Base-by-base conservation (phyloP, 2,797 vertebrate genomes). In the Thalassophryne amazonica region DNA sequence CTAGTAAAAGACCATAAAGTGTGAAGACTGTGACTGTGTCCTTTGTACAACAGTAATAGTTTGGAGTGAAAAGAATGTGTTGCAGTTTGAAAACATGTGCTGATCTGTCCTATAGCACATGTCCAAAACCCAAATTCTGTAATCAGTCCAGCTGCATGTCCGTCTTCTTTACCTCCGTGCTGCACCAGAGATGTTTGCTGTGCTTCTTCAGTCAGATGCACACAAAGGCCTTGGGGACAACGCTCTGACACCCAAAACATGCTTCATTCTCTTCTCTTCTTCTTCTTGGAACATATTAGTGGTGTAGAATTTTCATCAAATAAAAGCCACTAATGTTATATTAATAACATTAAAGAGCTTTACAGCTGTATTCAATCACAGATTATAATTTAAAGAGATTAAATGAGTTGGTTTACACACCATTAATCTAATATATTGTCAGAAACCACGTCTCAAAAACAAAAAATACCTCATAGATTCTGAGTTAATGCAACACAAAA, bases 1-100 rank as follows among this genome's bases (percentile, higher is more conserved):
- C n/a, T n/a, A n/a, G n/a, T n/a, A n/a, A n/a, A n/a, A n/a, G n/a
- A n/a, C n/a, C n/a, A n/a, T n/a, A n/a, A n/a, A n/a, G n/a, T n/a
- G n/a, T n/a, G n/a, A n/a, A n/a, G n/a, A n/a, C n/a, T n/a, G n/a
- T n/a, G n/a, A n/a, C 57, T 72, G 64, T 2, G 59, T 65, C 30
- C 64, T 58, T 75, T 45, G 30, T 55, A 70, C 49, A 60, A 65
- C 4, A 11, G 35, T 3, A 53, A 64, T 42, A 61, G 56, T 82
- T 76, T 37, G 42, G 60, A 63, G 22, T 17, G 2, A 47, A 32
- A 53, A 23, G 21, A 66, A 46, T 32, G 52, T 16, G 4, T 43
- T 45, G 31, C 59, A 67, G 69, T 62, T 64, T 67, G n/a, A 23
- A 63, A 73, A 73, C 83, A 88, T 69, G 79, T 87, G 86, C 45